Percentiles rank a stretch among this genome's conserved stretches.
phyloP scores from a whole-genome alignment of 2,113 vertebrate species.

The Misgurnus mizolepis region DNA sequence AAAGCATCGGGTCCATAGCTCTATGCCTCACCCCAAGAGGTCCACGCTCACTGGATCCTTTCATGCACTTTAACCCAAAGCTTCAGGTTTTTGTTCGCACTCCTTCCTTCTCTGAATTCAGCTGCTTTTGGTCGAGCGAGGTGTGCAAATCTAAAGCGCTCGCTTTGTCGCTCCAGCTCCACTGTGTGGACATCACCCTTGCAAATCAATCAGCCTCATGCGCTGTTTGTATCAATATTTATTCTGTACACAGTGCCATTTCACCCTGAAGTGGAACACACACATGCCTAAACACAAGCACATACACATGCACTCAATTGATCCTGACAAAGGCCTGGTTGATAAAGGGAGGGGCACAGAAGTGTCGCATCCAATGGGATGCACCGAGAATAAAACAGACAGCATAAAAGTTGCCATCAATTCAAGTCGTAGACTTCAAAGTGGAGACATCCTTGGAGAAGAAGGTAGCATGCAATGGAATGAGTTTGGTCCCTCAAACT shows the following conservation, averaged over 20 bases:
- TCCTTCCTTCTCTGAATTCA: not conserved
- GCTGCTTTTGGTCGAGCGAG: not conserved
- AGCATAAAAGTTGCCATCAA: too few species aligned
- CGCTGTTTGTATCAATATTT: constrained; percentile 78
- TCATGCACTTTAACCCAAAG: constrained; percentile 46
- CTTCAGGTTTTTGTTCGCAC: not conserved
- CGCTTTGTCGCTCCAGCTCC: constrained; percentile 7
- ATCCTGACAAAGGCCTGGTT: constrained; percentile 66
- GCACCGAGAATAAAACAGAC: constrained; percentile 28
- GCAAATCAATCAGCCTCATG: constrained; percentile 70
- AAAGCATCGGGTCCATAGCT: constrained; percentile 66
- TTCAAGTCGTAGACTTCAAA: constrained; percentile 28
- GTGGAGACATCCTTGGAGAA: not conserved
- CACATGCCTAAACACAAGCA: constrained; percentile 47
- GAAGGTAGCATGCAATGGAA: too few species aligned
- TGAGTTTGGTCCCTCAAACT: not conserved
- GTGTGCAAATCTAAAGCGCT: constrained; percentile 10
- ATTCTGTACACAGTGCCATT: constrained; percentile 67
- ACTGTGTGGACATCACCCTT: constrained; percentile 47
- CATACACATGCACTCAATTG: constrained; percentile 59
- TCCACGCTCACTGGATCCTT: constrained; percentile 33
- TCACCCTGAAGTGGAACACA: constrained; percentile 57
- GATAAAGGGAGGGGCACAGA: constrained; percentile 60
- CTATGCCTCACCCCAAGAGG: constrained; percentile 38
- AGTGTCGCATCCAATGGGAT: constrained; percentile 60